Evolutionary conservation across 1,140 invertebrate genomes (phyloP), one percentile per base, ranked within the genome.

Genomic region (Neoseiulus cucumeris): DNA sequence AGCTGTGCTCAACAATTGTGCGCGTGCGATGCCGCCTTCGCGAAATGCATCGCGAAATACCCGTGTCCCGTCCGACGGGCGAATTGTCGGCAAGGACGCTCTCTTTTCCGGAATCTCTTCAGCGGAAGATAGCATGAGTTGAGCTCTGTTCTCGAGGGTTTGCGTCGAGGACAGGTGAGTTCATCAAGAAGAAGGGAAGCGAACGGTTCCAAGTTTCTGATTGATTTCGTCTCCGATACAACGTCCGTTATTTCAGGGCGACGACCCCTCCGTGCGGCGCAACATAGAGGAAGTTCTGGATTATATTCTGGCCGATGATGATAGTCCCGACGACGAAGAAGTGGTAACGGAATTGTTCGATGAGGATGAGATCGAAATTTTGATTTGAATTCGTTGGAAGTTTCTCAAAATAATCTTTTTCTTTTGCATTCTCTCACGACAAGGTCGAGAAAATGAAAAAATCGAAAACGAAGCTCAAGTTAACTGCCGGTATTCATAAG

Each of bases 11-110:
- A 84, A 29, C 80, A 84, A 22, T 77, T 91, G 1, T 92, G 89
- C 72, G 86, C 91, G 73, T 92, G 89, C 72, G 89, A 91, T 72
- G 76, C 85, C 65, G 75, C 81, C 29, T 81, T 92, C 67, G 85
- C 87, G 0, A 82, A 87, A 73, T 92, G 89, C 72, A 76, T 91
- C 1, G 78, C 80, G 55, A 76, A 80, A 59, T 88, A 83, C 74
- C 81, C 82, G 1, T 92, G 89, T 74, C 89, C 89, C 76, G 5
- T 29, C 22, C 51, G 33, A 17, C 51, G 51, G 22, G 51, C 51
- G 14, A 33, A 33, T 33, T 59, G 51, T 25, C 17, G 51, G 17
- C 51, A 59, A 59, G 51, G 51, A 25, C 17, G 51, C 1, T 59
- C 51, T 33, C 14, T 59, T 9, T 5, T 59, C 22, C 51, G 51